Evolutionary conservation across 2,888 invertebrate species (phyloP).

Genomic region (Andrena minutula): DNA sequence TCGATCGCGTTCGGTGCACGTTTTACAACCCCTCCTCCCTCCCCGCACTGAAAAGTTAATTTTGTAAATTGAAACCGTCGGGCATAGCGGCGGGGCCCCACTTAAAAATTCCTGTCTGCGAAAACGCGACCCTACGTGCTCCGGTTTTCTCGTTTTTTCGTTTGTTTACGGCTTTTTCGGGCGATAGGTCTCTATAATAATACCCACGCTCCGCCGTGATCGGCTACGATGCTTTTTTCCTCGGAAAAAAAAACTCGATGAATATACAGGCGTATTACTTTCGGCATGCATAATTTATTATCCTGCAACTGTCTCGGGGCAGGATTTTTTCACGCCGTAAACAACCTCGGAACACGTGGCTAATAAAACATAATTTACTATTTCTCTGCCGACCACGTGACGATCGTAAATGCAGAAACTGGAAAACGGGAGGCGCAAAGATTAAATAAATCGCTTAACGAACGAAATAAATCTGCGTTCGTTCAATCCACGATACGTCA

Average conservation of each 20-base stretch:
- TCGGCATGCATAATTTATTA: conserved; percentile 14
- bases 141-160: background rate
- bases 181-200: background rate
- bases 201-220: background rate
- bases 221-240: background rate
- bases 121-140: background rate
- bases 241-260: background rate
- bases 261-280: background rate
- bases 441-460: background rate
- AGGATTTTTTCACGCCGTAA: background rate
- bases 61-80: conserved; percentile 45
- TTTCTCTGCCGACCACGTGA: background rate
- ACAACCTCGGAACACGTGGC: background rate
- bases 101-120: background rate
- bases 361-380: background rate
- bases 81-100: background rate
- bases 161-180: background rate
- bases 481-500: too few species aligned
- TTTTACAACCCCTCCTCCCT: conserved; percentile 29
- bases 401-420: background rate
- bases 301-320: background rate
- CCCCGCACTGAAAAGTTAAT: conserved; percentile 23
- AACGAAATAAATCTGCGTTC: background rate
- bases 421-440: background rate
- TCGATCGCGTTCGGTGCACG: conserved; percentile 15